Evolutionary conservation across 2,113 vertebrate species (phyloP), one percentile per base, ranked within the genome.

Genomic region (Aythya baeri): DNA sequence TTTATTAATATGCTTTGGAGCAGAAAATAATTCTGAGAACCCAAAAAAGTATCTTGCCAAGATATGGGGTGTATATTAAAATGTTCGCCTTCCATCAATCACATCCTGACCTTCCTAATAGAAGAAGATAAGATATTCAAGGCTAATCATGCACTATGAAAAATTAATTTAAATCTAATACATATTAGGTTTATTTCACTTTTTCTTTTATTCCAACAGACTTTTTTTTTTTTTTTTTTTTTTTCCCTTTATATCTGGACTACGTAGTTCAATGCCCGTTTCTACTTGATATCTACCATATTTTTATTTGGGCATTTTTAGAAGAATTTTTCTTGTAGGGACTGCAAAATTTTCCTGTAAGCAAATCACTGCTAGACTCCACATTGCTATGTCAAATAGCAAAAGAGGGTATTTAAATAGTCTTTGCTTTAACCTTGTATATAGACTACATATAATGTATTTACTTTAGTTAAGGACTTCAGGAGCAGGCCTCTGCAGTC

Each of bases 1-100:
- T 97, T 96, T 97, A 98, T 97, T 76, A 97, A 71, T 58, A 83
- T 94, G 89, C 68, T 94, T 96, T 92, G 89, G 90, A 85, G 90
- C 83, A 96, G 95, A 97, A 94, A 68, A 93, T 91, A 94, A 97
- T 96, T 97, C 95, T 95, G 90, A 96, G 80, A 49, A 96, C 43
- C 82, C 80, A 94, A 88, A 75, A 93, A 94, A 91, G 76, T 57
- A 92, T 97, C 88, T 91, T 93, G 90, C 67, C 78, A 78, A 88
- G 55, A 82, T 61, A 46, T 91, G 61, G 76, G 13, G 8, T 54
- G 16, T 68, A 91, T 91, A 86, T 91, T 92, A 93, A 97, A 97
- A 96, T 87, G 49, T 93, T 96, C 67, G 1, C 90, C 36, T 94
- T 86, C 92, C 89, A 96, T 97, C 85, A 96, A 95, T 94, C 92